Percentiles rank a stretch among this genome's conserved stretches.
phyloP scores from a whole-genome alignment of 30 jellyfish, hydroid and myxozoan genomes.

The Morbakka virulenta region DNA sequence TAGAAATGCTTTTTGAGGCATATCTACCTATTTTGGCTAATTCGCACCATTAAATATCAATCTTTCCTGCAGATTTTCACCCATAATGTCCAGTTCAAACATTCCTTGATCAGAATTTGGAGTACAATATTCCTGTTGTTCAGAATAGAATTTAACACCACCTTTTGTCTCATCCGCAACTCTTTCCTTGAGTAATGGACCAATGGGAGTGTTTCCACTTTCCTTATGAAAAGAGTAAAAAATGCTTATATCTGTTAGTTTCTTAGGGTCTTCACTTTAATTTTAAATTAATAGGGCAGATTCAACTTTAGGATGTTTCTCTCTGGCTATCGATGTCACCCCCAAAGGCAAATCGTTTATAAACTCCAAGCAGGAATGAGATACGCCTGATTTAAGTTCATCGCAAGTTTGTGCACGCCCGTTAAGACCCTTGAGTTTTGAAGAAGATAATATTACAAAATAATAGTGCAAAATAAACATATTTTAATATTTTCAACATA shows the following conservation, averaged over 20 bases:
- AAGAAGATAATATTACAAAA: neutral
- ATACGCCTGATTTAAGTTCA: neutral
- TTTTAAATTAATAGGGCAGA: neutral
- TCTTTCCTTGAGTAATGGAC: neutral
- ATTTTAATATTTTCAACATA: no score
- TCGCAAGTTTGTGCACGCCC: neutral
- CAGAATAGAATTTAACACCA: conserved; percentile 22
- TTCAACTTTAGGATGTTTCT: neutral
- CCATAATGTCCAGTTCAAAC: neutral
- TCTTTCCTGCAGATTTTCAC: conserved; percentile 24
- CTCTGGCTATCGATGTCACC: neutral
- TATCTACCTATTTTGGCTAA: conserved; percentile 25
- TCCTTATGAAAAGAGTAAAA: neutral
- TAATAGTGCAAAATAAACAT: no score
- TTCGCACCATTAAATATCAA: conserved; percentile 29
- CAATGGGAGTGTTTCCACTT: neutral
- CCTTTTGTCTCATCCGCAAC: conserved; percentile 17
- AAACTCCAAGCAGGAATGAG: neutral
- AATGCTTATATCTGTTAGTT: neutral
- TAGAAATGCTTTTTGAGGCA: conserved; percentile 42
- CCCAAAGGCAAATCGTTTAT: neutral
- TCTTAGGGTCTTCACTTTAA: neutral
- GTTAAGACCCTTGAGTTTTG: neutral
- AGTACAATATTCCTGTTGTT: neutral
- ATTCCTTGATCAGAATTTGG: conserved; percentile 3